Evolutionary conservation across 2,797 vertebrate genomes (phyloP), one percentile per base, ranked within the genome.

Genomic region (Propithecus perrieri): DNA sequence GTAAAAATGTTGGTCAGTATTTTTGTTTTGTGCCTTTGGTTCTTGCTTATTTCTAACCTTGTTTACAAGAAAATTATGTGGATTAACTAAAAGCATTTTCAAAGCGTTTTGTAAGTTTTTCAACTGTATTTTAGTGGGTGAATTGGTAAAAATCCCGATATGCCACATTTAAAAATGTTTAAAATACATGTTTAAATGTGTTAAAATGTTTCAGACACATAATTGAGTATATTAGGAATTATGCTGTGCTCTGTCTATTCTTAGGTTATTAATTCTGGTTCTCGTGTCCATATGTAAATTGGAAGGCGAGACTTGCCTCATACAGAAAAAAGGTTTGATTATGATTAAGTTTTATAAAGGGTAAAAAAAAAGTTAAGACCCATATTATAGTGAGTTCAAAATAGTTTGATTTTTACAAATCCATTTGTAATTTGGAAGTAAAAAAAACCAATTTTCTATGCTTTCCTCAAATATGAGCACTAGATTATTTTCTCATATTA

Each of bases 1-100:
- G n/a, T 76, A 43, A 61, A 85, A 86, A 61, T 83, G 17, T 63
- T 84, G 53, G 9, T 79, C 63, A 61, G 4, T 67, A 7, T 65
- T 92, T 95, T 93, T 63, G 50, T 92, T 96, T 93, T 67, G 50
- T 93, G 57, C 30, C 26, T 79, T 92, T 87, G 57, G 76, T 61
- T 90, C 46, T 83, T 87, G 20, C 24, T 50, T 86, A 5, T 22
- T 14, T 89, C 28, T 59, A 78, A 75, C 67, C 53, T 95, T 83
- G 53, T 95, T 85, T 46, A 46, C 43, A 92, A 53, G 61, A 50
- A 81, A 85, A 46, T 90, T 91, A 50, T 57, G 6, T 89, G 48
- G 22, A 35, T 89, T 76, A 91, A 80, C 61, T 50, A 35, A 55
- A 89, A 30, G 2, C n/a, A n/a, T 63, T 79, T 85, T 18, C 30